phyloP scores from a whole-genome alignment of 1,140 invertebrate species.

The Trachymyrmex cornetzi region DNA sequence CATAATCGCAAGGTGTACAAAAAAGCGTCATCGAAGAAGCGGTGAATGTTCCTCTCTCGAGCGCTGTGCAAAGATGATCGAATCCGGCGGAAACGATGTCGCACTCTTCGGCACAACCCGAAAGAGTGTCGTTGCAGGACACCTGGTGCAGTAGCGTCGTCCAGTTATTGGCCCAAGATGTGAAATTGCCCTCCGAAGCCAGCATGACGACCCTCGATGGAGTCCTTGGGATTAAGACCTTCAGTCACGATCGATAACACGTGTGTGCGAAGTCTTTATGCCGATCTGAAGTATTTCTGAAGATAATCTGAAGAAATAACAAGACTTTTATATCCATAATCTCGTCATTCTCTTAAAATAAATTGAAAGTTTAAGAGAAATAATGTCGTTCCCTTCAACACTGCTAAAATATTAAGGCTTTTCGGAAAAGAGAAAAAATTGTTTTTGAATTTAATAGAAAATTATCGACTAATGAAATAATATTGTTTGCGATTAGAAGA shows the following conservation, averaged over 20 bases:
- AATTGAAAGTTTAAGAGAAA: background rate
- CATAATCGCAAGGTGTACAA: slow-evolving; percentile 77
- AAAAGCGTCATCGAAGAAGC: slow-evolving; percentile 70
- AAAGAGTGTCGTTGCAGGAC: slow-evolving; percentile 74
- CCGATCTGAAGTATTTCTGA: background rate
- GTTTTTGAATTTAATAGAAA: no score
- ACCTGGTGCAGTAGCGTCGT: slow-evolving; percentile 77
- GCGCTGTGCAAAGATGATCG: slow-evolving; percentile 76
- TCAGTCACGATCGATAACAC: slow-evolving; percentile 45
- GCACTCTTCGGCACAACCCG: slow-evolving; percentile 67
- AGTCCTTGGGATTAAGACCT: slow-evolving; percentile 23
- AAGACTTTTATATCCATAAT: background rate
- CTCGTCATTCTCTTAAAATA: background rate
- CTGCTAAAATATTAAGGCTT: no score
- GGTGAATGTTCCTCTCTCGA: slow-evolving; percentile 41
- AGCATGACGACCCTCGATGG: slow-evolving; percentile 45
- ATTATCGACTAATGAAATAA: no score
- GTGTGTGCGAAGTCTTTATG: background rate
- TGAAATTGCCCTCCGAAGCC: slow-evolving; percentile 65
- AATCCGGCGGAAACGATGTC: slow-evolving; percentile 29
- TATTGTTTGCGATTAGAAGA: no score
- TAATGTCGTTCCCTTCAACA: background rate
- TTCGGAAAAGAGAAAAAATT: no score
- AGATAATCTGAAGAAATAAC: background rate
- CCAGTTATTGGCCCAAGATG: slow-evolving; percentile 74